A percentile compares a stretch with the other conserved stretches of the same genome.
Conservation (phyloP, 2,113 vertebrate genomes). For the Gnathonemus echidnorhynchus region DNA sequence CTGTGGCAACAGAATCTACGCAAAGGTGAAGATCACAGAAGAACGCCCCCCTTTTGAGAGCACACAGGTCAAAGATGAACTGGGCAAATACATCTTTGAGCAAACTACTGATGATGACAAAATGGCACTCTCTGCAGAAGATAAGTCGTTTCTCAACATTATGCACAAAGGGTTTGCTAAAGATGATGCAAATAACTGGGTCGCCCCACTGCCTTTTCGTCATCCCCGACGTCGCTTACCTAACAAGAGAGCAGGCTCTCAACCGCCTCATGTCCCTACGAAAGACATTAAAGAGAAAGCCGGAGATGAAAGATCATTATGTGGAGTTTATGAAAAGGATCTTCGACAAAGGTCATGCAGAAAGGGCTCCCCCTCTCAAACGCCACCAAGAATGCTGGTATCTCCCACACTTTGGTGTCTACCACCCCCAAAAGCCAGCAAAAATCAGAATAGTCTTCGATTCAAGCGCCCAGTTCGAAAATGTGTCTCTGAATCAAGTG, state of each 20-base stretch:
- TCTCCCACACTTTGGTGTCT: background rate
- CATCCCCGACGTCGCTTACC: conserved; percentile 3
- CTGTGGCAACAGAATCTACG: background rate
- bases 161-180: background rate
- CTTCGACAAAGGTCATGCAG: background rate
- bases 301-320: background rate
- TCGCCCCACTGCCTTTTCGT: conserved; percentile 19
- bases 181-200: conserved; percentile 17
- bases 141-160: background rate
- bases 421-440: background rate
- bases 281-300: background rate
- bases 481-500: conserved; percentile 18
- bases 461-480: background rate
- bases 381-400: conserved; percentile 13
- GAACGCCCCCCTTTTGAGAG: background rate
- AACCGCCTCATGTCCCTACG: background rate
- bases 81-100: too few relatives aligned
- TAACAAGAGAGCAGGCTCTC: conserved; percentile 15
- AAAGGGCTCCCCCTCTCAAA: background rate
- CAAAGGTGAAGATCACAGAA: background rate
- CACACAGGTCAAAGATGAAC: too few relatives aligned
- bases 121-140: background rate
- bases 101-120: background rate
- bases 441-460: conserved; percentile 16
- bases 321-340: too few relatives aligned